Evolutionary conservation across 1,140 invertebrate genomes (phyloP).

Genomic region (Adoxophyes honmai): DNA sequence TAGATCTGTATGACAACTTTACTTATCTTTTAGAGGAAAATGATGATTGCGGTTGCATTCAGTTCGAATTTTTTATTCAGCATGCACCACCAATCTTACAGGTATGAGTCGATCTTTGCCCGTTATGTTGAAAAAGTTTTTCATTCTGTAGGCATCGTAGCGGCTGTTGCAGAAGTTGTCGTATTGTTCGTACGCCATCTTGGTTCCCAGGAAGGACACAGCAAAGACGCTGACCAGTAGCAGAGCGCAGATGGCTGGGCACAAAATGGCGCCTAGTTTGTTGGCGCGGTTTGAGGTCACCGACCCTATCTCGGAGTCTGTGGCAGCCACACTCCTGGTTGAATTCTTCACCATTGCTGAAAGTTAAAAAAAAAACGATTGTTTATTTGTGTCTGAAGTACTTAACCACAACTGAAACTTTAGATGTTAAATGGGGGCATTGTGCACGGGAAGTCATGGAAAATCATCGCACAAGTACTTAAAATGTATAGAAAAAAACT

Average conservation of each 20-base stretch:
- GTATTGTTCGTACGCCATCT: conserved; percentile 49
- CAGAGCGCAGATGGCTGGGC: conserved; percentile 50
- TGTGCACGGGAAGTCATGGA: too few species aligned
- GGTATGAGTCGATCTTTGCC: conserved; percentile 1
- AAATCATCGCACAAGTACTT: too few species aligned
- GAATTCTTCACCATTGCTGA: conserved; percentile 49
- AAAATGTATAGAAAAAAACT: too few species aligned
- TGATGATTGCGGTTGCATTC: too few species aligned
- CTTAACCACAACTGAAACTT: too few species aligned
- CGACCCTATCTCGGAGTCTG: conserved; percentile 44
- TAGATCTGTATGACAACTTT: too few species aligned
- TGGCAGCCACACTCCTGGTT: conserved; percentile 23
- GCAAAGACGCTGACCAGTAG: conserved; percentile 45
- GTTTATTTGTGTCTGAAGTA: too few species aligned
- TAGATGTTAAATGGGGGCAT: too few species aligned
- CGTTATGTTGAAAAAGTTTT: conserved; percentile 35
- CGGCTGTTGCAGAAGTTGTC: conserved; percentile 29
- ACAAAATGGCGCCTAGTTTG: conserved; percentile 50
- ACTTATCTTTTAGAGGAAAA: too few species aligned
- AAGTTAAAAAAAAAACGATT: conserved; percentile 8
- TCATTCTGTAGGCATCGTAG: conserved; percentile 35
- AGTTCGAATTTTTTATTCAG: too few species aligned
- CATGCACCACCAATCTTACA: too few species aligned
- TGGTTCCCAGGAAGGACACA: conserved; percentile 43
- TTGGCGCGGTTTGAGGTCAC: conserved; percentile 26